A percentile compares a stretch with the other conserved stretches of the same genome.
Conservation (phyloP, 2,888 invertebrate genomes). For the Phengaris alcon region DNA sequence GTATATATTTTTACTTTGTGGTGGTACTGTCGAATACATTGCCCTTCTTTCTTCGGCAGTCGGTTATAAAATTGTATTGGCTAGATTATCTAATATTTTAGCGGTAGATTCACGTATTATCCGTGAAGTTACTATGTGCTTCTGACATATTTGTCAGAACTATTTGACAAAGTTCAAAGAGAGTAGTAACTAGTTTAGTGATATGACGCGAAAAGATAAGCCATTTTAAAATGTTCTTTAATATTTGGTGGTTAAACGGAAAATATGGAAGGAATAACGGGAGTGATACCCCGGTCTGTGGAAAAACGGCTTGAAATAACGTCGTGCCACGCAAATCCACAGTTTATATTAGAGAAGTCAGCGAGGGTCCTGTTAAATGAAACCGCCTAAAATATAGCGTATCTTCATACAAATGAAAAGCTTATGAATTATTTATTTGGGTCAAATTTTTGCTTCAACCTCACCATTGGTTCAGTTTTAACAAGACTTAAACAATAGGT, state of each 20-base stretch:
- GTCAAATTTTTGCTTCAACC: conserved; percentile 4
- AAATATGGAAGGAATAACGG: no score
- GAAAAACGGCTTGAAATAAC: no score
- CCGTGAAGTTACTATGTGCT: no score
- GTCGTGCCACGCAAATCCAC: neutral
- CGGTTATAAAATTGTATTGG: neutral
- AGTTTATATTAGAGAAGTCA: neutral
- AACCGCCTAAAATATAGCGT: neutral
- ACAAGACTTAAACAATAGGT: neutral
- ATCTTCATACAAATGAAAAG: conserved; percentile 9
- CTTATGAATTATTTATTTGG: conserved; percentile 2
- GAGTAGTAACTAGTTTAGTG: neutral
- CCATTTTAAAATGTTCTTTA: no score
- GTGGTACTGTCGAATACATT: neutral
- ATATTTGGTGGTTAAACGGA: no score
- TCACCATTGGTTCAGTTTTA: neutral
- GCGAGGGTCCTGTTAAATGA: neutral
- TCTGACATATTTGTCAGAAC: neutral
- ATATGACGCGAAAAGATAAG: neutral
- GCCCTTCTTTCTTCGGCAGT: neutral
- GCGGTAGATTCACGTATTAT: neutral
- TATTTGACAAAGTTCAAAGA: neutral
- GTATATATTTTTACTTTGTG: no score
- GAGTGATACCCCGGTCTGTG: no score
- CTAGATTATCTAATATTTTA: neutral